Evolutionary conservation across 2,797 vertebrate species (phyloP).

Genomic region (Fundulus diaphanus): DNA sequence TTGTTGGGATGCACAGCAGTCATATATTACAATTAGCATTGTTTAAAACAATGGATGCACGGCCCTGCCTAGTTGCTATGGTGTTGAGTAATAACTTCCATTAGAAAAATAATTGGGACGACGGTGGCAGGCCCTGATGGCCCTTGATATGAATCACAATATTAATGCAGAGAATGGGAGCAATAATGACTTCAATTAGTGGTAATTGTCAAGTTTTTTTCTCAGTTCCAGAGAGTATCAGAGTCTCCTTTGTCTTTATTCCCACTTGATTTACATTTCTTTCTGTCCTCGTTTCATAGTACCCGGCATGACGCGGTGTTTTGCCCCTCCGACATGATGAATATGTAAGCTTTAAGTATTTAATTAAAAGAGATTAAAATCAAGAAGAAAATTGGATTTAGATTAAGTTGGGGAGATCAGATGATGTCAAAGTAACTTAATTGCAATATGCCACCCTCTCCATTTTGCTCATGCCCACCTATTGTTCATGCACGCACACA

Average conservation of each 20-base stretch:
- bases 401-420: constrained; percentile 64
- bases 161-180: constrained; percentile 79
- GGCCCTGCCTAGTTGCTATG: constrained; percentile 62
- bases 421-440: constrained; percentile 67
- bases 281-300: constrained; percentile 47
- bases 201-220: constrained; percentile 75
- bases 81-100: constrained; percentile 83
- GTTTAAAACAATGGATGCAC: constrained; percentile 72
- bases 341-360: constrained; percentile 67
- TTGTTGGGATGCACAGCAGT: constrained; percentile 58
- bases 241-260: constrained; percentile 67
- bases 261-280: constrained; percentile 57
- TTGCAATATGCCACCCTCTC: constrained; percentile 54
- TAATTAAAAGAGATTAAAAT: constrained; percentile 79
- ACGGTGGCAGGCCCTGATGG: constrained; percentile 70
- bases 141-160: constrained; percentile 83
- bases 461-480: constrained; percentile 30
- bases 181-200: constrained; percentile 82
- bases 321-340: constrained; percentile 52
- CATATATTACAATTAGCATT: constrained; percentile 67
- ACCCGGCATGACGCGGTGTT: constrained; percentile 51
- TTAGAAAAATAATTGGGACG: constrained; percentile 83
- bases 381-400: constrained; percentile 73
- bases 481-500: background rate
- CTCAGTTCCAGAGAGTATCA: constrained; percentile 61